phyloP scores from a whole-genome alignment of 23 tunicate genomes.

The Oikopleura dioica region DNA sequence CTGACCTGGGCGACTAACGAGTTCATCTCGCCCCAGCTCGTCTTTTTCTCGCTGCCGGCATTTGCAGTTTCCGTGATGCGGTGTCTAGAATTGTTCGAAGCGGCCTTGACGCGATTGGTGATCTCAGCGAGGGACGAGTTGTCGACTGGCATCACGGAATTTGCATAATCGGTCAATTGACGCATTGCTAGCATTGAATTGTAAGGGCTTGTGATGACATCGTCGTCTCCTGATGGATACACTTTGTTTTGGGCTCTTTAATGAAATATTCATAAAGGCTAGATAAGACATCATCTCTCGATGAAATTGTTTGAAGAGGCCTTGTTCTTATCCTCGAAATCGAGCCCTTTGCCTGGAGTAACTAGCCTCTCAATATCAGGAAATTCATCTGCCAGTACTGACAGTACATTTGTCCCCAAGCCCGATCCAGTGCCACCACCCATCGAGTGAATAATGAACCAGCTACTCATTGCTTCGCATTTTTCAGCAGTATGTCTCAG shows the following conservation, averaged over 20 bases:
- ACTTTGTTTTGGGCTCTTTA: too few relatives aligned
- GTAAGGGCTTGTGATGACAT: constrained; percentile 91
- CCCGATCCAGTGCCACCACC: constrained; percentile 99
- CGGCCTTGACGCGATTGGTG: background rate
- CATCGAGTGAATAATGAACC: constrained; percentile 88
- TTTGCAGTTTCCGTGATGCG: background rate
- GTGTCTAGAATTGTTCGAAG: background rate
- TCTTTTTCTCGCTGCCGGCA: constrained; percentile 17
- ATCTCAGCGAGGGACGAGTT: constrained; percentile 26
- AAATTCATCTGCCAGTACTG: constrained; percentile 38
- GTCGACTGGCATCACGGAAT: constrained; percentile 74
- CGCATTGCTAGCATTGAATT: constrained; percentile 70
- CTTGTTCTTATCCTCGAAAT: too few relatives aligned
- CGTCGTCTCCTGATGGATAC: constrained; percentile 84
- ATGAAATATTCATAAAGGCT: too few relatives aligned
- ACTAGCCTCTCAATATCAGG: constrained; percentile 87
- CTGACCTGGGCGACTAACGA: constrained; percentile 75
- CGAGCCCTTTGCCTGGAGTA: too few relatives aligned
- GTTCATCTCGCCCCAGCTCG: constrained; percentile 78
- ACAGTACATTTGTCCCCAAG: constrained; percentile 59
- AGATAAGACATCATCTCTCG: too few relatives aligned
- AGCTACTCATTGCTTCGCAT: constrained; percentile 85
- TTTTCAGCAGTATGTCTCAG: constrained; percentile 68
- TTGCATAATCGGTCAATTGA: constrained; percentile 80
- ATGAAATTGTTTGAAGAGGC: too few relatives aligned